Base-by-base conservation (phyloP, 1,140 invertebrate genomes). In the Ips nitidus region DNA sequence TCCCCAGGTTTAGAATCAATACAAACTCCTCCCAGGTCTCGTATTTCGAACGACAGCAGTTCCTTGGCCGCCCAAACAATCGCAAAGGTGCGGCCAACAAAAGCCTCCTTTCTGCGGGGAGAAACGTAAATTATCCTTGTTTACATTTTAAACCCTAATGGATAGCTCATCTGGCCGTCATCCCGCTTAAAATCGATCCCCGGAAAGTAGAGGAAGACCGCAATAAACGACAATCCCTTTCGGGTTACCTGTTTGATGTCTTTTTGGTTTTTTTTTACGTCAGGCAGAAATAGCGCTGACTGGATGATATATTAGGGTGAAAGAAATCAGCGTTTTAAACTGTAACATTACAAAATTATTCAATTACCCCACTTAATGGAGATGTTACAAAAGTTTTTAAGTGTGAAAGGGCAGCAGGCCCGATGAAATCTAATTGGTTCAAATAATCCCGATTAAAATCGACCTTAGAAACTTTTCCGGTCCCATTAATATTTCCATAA, bases 141-240 rank as follows among this genome's bases (percentile, higher is more conserved):
- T 50, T 50, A 50, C 45, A 50, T 50, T 50, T 50, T 50, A 50
- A 50, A 50, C 45, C 45, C 45, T 50, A 50, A 50, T 50, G 45
- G 45, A 50, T 50, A 50, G 45, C 45, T 50, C 45, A 22, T 50
- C 45, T 50, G 2, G 45, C 45, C 22, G 45, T 22, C 45, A 50
- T 50, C 45, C 45, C 45, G 45, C 7, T 6, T 50, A 50, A 50
- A 50, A 50, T 50, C 45, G 45, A 50, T 50, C 45, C 45, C 45
- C 22, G 45, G 45, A 50, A 50, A 50, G 45, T 8, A 50, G 45
- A 50, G 22, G 45, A 6, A 50, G 45, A 22, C 45, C 45, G 7
- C 6, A 1, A 50, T 8, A 8, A 50, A 22, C 45, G 22, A 22
- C 45, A 50, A 50, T 50, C 45, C 45, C 45, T 50, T 50, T 50